phyloP scores from a whole-genome alignment of 2,113 vertebrate species.

The Nannobrachium achirus region DNA sequence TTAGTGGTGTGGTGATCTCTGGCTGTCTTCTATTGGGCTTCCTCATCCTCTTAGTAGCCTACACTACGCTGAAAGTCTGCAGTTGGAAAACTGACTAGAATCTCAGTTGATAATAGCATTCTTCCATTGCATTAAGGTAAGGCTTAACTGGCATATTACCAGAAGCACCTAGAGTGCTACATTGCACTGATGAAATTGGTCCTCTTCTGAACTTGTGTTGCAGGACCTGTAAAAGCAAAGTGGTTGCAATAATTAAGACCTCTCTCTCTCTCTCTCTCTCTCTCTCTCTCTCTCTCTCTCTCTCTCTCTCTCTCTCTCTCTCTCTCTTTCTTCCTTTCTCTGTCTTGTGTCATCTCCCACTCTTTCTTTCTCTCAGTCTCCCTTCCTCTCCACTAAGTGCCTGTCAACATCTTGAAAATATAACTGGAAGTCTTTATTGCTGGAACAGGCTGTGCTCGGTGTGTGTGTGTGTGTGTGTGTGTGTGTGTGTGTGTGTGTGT shows the following conservation, averaged over 20 bases:
- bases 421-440: background rate
- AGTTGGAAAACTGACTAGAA: background rate
- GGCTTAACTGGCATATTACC: constrained; percentile 34
- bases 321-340: background rate
- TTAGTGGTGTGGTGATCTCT: too few species aligned
- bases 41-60: too few species aligned
- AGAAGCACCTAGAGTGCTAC: too few species aligned
- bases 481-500: background rate
- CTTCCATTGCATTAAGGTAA: background rate
- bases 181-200: constrained; percentile 48
- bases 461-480: background rate
- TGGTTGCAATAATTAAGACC: background rate
- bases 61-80: too few species aligned
- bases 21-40: too few species aligned
- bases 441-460: background rate
- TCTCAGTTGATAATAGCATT: background rate
- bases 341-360: too few species aligned
- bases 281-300: constrained; percentile 1
- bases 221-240: constrained; percentile 35
- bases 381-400: background rate
- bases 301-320: background rate
- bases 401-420: background rate
- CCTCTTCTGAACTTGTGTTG: constrained; percentile 35
- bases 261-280: background rate
- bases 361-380: background rate